A percentile compares a stretch with the other conserved stretches of the same genome.
These are phyloP conservation scores for Atrina japonica DNA, from an alignment of 2,888 invertebrate species.

Conservation along the genomic window DNA sequence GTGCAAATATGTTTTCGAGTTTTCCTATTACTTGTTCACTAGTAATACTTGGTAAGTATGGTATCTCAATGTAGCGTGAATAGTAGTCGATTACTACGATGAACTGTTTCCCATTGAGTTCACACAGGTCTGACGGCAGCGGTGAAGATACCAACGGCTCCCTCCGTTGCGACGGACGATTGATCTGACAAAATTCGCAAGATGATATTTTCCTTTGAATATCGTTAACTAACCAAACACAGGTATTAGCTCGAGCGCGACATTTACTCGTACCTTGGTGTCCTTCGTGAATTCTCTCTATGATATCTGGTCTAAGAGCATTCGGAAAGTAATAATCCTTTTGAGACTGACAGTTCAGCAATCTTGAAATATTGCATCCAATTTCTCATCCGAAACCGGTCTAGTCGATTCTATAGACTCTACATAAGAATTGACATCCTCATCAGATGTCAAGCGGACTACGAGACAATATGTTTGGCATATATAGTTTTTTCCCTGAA, in stretches of 20 bases:
- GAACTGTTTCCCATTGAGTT: conserved; percentile 30
- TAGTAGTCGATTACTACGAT: conserved; percentile 48
- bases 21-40: conserved; percentile 40
- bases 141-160: conserved; percentile 45
- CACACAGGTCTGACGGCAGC: conserved; percentile 50
- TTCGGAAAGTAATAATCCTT: conserved; percentile 38
- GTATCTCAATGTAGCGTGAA: conserved; percentile 48
- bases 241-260: conserved; percentile 31
- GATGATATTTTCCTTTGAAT: conserved; percentile 28
- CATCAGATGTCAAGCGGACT: conserved; percentile 10
- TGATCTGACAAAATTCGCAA: conserved; percentile 42
- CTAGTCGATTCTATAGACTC: conserved; percentile 12
- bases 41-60: conserved; percentile 27
- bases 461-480: conserved; percentile 33
- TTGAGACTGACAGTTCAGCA: conserved; percentile 31
- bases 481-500: conserved; percentile 27
- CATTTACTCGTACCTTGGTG: conserved; percentile 50
- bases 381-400: conserved; percentile 30
- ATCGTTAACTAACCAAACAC: conserved; percentile 44
- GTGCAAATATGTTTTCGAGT: conserved; percentile 47
- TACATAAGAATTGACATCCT: conserved; percentile 28
- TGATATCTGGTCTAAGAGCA: conserved; percentile 32
- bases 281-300: conserved; percentile 47
- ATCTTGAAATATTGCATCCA: conserved; percentile 23
- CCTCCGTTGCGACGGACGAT: conserved; percentile 37